Evolutionary conservation across 2,888 invertebrate species (phyloP), one percentile per base, ranked within the genome.

Genomic region (Chaitophorus viminalis): DNA sequence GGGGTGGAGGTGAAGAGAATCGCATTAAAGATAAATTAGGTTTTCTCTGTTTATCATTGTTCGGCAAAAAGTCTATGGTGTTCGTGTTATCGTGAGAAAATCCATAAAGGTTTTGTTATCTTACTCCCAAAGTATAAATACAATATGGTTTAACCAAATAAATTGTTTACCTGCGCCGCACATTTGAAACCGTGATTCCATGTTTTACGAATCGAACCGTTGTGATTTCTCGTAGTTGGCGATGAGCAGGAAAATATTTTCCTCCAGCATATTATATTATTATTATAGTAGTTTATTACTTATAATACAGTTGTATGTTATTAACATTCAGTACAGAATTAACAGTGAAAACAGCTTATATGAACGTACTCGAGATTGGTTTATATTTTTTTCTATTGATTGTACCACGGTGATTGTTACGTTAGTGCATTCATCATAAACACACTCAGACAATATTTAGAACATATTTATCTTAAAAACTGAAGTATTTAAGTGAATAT

Each of bases 11-110:
- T 14, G 14, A 33, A 17, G 54, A 39, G 52, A 77, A 68, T 85
- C 33, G 9, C 85, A 36, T 77, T 36, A 39, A 60, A 74, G 79
- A 87, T 87, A 79, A 79, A 87, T 87, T 86, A 86, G 70, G 33
- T 46, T 78, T 70, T 54, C 18, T 14, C 29, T 68, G 84, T 84
- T 76, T n/a, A 68, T 65, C 76, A 18, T 65, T 75, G 17, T 77
- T 77, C 46, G 21, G 60, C 1, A 31, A 65, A 76, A 84, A 77
- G 36, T 68, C 31, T 84, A 21, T n/a, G 46, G 46, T 4, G n/a
- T 77, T 31, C 18, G 3, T 65, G 46, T 76, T 84, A 39, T 84
- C 18, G 60, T 46, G 21, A 18, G 25, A 14, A 52, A 84, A 77
- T 77, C 46, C 17, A 65, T 18, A 68, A 46, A 4, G 8, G 46